Evolutionary conservation across 1,140 invertebrate species (phyloP), one percentile per base, ranked within the genome.

Genomic region (Alviniconcha marisindica): DNA sequence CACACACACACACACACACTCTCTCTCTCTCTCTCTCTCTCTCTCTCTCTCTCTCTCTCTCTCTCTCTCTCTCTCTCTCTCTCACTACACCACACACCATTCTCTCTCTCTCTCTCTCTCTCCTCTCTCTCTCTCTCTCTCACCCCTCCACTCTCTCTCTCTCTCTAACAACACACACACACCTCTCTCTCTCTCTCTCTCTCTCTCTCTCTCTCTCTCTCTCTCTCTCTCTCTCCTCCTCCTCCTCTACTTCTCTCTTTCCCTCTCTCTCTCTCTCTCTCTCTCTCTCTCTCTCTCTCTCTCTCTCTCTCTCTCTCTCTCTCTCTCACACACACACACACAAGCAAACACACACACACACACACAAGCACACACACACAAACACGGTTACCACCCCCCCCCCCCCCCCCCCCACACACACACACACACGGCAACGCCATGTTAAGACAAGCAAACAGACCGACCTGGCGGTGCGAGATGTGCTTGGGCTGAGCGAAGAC

Each of bases 381-480:
- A 21, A 51, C 12, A 21, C 12, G 48, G 54, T 60, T 18, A 5
- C 54, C 54, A 24, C n/a, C n/a, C n/a, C n/a, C n/a, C n/a, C n/a
- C n/a, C n/a, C n/a, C n/a, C n/a, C n/a, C n/a, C n/a, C n/a, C n/a
- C n/a, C n/a, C n/a, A n/a, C n/a, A n/a, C n/a, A n/a, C n/a, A n/a
- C n/a, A n/a, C n/a, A n/a, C 0, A 24, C 5, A 24, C 54, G 5
- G 12, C 5, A n/a, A 60, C 5, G 48, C 48, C 12, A n/a, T 5
- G 14, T n/a, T 5, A 5, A 24, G 54, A n/a, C 3, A 56, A 42
- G 66, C 10, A 1, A 42, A 38, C 71, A 74, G 38, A 69, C 79
- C 36, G 84, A 92, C 92, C 95, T 98, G 97, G 73, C 95, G 92
- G 83, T 95, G 95, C 0, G 96, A 96, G 82, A 96, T 94, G 0